Evolutionary conservation across 2,888 invertebrate genomes (phyloP).

Genomic region (Orchesella flavescens): DNA sequence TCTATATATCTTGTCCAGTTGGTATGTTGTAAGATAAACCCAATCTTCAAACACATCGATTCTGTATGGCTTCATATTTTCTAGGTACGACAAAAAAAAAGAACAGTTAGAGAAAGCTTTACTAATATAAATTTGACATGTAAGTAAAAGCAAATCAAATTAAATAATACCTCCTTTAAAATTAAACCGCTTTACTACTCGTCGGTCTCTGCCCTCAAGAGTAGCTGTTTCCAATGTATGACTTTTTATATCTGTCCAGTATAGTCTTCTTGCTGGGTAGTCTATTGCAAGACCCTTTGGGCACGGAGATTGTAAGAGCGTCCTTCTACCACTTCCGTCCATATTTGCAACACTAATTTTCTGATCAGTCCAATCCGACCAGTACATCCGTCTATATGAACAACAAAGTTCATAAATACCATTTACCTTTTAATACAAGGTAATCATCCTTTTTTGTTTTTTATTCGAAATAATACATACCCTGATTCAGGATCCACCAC

Average conservation of each 20-base stretch:
- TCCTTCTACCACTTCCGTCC: conserved; percentile 79
- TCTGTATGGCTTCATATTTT: conserved; percentile 80
- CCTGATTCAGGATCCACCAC: conserved; percentile 81
- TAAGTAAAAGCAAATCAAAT: conserved; percentile 2
- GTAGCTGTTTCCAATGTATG: conserved; percentile 82
- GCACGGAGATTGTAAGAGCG: conserved; percentile 80
- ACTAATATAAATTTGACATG: not conserved
- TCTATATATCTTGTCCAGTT: conserved; percentile 79
- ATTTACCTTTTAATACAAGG: no score
- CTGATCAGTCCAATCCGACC: conserved; percentile 82
- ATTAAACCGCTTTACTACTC: conserved; percentile 78
- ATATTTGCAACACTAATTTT: conserved; percentile 80
- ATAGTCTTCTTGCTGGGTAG: conserved; percentile 83
- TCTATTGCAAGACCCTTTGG: conserved; percentile 86
- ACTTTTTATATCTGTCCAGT: conserved; percentile 89
- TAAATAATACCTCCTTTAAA: conserved; percentile 74
- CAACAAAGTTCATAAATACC: no score
- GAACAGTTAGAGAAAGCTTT: conserved; percentile 9
- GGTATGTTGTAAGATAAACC: conserved; percentile 81
- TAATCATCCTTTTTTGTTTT: no score
- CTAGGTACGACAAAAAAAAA: conserved; percentile 72
- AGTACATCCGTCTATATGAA: conserved; percentile 81
- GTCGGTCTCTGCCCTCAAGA: conserved; percentile 82
- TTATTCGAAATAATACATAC: conserved; percentile 72
- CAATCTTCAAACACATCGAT: conserved; percentile 84